phyloP scores from a whole-genome alignment of 2,797 vertebrate species.

The Falco cherrug region DNA sequence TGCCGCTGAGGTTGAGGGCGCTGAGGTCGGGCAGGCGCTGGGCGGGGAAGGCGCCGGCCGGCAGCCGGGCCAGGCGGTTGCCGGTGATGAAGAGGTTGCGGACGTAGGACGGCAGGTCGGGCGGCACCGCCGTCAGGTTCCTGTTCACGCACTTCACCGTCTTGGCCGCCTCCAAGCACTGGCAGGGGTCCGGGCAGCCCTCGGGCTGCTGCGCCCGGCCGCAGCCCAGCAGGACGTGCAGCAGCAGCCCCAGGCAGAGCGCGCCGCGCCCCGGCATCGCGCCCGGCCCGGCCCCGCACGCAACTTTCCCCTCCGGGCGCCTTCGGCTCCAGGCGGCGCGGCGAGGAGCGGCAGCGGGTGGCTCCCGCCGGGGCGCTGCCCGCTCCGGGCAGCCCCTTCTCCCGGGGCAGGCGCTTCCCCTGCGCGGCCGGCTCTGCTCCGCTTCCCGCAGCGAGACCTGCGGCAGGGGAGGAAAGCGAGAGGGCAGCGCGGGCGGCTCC shows the following conservation, averaged over 20 bases:
- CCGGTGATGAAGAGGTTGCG: slow-evolving; percentile 85
- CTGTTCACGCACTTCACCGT: slow-evolving; percentile 87
- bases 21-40: slow-evolving; percentile 78
- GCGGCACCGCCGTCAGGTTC: slow-evolving; percentile 83
- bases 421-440: neutral
- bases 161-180: slow-evolving; percentile 79
- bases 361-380: neutral
- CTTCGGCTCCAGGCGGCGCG: neutral
- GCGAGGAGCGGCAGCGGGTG: neutral
- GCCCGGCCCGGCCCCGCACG: neutral
- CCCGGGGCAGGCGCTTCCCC: neutral
- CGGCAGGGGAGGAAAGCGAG: neutral
- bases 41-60: slow-evolving; percentile 78
- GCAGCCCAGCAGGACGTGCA: slow-evolving; percentile 65
- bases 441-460: slow-evolving; percentile 55
- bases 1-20: slow-evolving; percentile 86
- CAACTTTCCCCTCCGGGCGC: neutral
- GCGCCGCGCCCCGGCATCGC: slow-evolving; percentile 53
- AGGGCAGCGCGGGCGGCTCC: neutral
- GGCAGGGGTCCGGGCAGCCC: slow-evolving; percentile 82
- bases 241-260: slow-evolving; percentile 66
- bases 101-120: slow-evolving; percentile 81
- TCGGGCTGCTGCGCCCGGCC: slow-evolving; percentile 51
- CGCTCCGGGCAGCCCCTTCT: neutral
- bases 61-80: slow-evolving; percentile 80